These are phyloP conservation scores for Myotis planiceps DNA, from an alignment of 2,797 vertebrate species.

Conservation along the genomic window DNA sequence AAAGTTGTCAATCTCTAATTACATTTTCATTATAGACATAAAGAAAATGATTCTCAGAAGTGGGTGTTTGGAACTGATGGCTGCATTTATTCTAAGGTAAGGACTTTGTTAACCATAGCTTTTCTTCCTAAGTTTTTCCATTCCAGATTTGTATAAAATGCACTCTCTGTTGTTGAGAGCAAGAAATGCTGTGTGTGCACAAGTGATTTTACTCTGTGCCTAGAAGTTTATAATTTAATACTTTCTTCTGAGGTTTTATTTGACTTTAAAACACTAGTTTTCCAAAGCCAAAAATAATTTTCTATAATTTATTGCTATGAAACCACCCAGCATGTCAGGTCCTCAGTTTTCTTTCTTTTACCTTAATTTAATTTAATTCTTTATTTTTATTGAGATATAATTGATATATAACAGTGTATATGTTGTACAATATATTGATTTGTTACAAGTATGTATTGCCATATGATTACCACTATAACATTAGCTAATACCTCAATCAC, in stretches of 20 bases:
- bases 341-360: neutral
- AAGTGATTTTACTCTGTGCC: neutral
- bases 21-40: conserved; percentile 69
- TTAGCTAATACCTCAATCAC: neutral
- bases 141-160: conserved; percentile 3
- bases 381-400: neutral
- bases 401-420: neutral
- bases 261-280: conserved; percentile 35
- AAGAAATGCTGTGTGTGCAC: neutral
- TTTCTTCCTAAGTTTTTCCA: neutral
- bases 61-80: conserved; percentile 79
- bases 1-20: conserved; percentile 15
- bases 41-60: conserved; percentile 68
- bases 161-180: neutral
- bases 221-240: neutral
- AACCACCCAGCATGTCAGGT: neutral
- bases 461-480: neutral
- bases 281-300: conserved; percentile 3
- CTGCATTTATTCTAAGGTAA: conserved; percentile 76
- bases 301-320: neutral
- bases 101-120: neutral
- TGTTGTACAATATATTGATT: neutral
- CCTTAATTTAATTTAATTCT: neutral
- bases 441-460: neutral
- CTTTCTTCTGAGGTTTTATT: neutral